Evolutionary conservation across 1,140 invertebrate genomes (phyloP).

Genomic region (Dendrolimus kikuchii): DNA sequence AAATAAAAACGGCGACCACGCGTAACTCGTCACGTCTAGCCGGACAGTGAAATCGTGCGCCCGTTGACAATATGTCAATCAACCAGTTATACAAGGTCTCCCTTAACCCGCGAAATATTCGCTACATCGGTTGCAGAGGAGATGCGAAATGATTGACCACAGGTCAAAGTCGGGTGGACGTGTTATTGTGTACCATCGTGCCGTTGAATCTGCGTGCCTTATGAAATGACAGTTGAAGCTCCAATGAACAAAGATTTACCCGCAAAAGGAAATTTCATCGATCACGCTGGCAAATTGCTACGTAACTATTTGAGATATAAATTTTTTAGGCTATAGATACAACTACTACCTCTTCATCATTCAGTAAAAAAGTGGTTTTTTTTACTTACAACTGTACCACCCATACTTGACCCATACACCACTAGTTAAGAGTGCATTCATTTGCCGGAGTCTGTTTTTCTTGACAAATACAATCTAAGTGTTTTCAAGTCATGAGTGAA

Average conservation of each 20-base stretch:
- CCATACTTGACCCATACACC: too few relatives aligned
- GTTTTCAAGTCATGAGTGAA: too few relatives aligned
- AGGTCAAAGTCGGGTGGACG: conserved; percentile 30
- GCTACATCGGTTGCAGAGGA: background rate
- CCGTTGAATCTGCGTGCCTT: conserved; percentile 48
- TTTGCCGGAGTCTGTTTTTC: too few relatives aligned
- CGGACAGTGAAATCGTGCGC: conserved; percentile 65
- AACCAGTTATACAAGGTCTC: conserved; percentile 29
- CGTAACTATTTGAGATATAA: conserved; percentile 59
- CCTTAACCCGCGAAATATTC: conserved; percentile 22
- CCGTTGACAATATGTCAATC: conserved; percentile 62
- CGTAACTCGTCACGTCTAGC: conserved; percentile 66
- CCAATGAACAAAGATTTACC: conserved; percentile 52
- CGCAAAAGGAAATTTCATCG: conserved; percentile 60
- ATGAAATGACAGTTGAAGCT: conserved; percentile 66
- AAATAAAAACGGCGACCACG: conserved; percentile 69
- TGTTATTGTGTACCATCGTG: conserved; percentile 32
- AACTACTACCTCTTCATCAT: too few relatives aligned
- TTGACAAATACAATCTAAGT: too few relatives aligned
- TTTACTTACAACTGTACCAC: too few relatives aligned
- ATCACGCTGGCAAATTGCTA: conserved; percentile 62
- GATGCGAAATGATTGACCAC: conserved; percentile 15
- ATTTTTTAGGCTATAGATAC: conserved; percentile 29
- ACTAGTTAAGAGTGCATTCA: too few relatives aligned
- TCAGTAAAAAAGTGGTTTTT: too few relatives aligned